Base-by-base conservation (phyloP, 2,888 invertebrate species). In the Machimus atricapillus region DNA sequence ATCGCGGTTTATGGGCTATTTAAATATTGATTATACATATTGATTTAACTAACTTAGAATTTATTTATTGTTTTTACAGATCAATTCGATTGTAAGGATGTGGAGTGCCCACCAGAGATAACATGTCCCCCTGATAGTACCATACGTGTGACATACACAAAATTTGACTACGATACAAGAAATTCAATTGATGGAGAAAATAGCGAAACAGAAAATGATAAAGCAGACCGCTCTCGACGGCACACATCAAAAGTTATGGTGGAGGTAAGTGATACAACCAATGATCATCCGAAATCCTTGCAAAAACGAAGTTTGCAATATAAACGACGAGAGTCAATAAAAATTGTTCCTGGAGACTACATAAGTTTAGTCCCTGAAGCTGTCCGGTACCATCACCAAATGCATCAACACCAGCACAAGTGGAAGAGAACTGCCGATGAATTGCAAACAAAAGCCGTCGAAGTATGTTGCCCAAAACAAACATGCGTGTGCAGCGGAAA, bases 401-500 rank as follows among this genome's bases (percentile, higher is more conserved):
- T 88, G 89, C 88, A 88, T 74, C 89, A 88, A 43, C 88, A 89
- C 77, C 89, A 89, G 8, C 87, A 88, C 0, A 88, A 89, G 43
- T 87, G 89, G 88, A 89, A 89, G 76, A 88, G 88, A 89, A 89
- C 66, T 89, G 89, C 8, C 87, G 89, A n/a, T 52, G 87, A 56
- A 23, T 12, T 83, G 31, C 14, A 66, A 27, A 27, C 31, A 34
- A 58, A 34, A 40, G n/a, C 19, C 9, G 86, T 88, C n/a, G 88
- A 90, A 86, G 86, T 87, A 46, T 91, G 91, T 88, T 91, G 91
- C 58, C 87, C 87, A 12, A 85, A 89, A 43, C 87, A 89, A 9
- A 87, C 89, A 77, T 91, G 92, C 87, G 88, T 89, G 16, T 92
- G 92, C 88, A 89, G 89, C 9, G 74, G 88, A 0, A 91, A 92